Percentiles rank a stretch among this genome's conserved stretches.
These are phyloP conservation scores for Scaptomyza polygonia DNA, from an alignment of 2,888 invertebrate genomes.

Conservation along the genomic window DNA sequence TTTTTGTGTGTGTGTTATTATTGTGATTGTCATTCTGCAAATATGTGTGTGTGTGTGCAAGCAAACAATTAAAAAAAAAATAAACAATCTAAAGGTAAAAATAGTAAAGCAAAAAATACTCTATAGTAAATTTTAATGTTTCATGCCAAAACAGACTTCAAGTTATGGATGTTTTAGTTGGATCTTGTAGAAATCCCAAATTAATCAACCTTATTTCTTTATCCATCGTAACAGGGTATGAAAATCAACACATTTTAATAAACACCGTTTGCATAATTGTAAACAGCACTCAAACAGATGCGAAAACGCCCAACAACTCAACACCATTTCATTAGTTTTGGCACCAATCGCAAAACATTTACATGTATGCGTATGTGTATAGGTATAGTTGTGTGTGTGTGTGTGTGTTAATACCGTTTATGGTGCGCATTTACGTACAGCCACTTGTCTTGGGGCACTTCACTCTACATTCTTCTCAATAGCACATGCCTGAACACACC, in stretches of 20 bases:
- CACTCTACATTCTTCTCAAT: slow-evolving; percentile 1
- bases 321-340: slow-evolving; percentile 23
- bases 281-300: slow-evolving; percentile 28
- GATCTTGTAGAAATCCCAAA: too few species aligned
- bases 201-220: neutral
- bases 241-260: slow-evolving; percentile 39
- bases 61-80: neutral
- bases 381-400: slow-evolving; percentile 3
- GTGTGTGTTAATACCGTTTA: slow-evolving; percentile 42
- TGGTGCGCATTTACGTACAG: slow-evolving; percentile 53
- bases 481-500: slow-evolving; percentile 11
- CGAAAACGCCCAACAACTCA: slow-evolving; percentile 12
- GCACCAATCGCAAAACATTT: slow-evolving; percentile 11
- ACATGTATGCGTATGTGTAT: neutral
- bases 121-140: too few species aligned
- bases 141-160: too few species aligned
- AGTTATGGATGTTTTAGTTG: too few species aligned
- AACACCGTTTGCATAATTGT: slow-evolving; percentile 23
- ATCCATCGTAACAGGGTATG: neutral
- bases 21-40: slow-evolving; percentile 7
- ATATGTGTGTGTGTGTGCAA: neutral
- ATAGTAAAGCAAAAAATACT: neutral
- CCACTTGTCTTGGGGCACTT: slow-evolving; percentile 40
- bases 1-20: neutral
- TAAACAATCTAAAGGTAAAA: neutral